Conservation (phyloP, 2,888 invertebrate species). For the Spatulosminthurus flaviceps region DNA sequence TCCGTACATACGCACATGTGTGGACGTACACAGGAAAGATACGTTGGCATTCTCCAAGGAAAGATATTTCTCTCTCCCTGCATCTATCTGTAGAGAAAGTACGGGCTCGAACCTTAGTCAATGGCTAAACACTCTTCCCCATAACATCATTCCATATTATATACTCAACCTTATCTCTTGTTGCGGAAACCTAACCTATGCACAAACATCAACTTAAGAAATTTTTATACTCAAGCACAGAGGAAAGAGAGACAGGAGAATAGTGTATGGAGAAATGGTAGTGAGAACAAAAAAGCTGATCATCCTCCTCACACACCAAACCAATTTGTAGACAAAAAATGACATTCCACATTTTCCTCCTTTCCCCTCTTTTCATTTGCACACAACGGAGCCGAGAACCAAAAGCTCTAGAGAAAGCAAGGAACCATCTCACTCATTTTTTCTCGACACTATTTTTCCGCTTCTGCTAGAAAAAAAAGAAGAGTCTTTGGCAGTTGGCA, state of each 20-base stretch:
- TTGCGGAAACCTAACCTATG: neutral
- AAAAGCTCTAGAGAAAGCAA: no score
- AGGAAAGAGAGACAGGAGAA: neutral
- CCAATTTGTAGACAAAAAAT: constrained; percentile 40
- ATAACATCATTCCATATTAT: neutral
- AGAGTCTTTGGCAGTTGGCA: constrained; percentile 18
- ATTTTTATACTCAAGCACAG: neutral
- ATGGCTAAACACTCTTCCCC: neutral
- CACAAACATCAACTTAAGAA: neutral
- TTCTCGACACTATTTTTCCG: neutral
- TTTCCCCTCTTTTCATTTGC: neutral
- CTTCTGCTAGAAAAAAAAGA: neutral
- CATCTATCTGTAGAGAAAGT: neutral
- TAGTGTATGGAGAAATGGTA: neutral
- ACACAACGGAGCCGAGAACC: neutral
- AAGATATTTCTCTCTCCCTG: neutral
- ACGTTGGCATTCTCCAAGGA: no score
- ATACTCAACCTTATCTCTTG: neutral
- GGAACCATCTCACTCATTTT: neutral
- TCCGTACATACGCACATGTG: neutral
- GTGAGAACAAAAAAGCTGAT: constrained; percentile 15
- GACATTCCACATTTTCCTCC: constrained; percentile 37
- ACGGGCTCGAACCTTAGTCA: constrained; percentile 26
- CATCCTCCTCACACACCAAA: constrained; percentile 23
- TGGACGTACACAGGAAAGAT: no score